Evolutionary conservation across 2,888 invertebrate species (phyloP).

Genomic region (Diaprepes abbreviatus): DNA sequence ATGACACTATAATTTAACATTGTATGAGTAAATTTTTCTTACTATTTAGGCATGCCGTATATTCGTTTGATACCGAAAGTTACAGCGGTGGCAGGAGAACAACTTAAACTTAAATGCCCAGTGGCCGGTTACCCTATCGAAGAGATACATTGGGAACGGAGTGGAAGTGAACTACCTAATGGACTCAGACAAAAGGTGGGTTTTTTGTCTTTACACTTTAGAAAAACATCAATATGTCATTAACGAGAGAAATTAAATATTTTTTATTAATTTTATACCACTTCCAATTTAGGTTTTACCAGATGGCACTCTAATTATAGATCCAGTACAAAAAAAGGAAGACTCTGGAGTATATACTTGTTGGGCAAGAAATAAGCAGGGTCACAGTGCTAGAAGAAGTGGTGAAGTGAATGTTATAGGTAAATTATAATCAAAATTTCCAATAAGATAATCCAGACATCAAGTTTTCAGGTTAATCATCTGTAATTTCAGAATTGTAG

Average conservation of each 20-base stretch:
- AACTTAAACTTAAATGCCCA: slow-evolving; percentile 81
- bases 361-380: slow-evolving; percentile 83
- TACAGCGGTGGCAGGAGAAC: slow-evolving; percentile 85
- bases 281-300: slow-evolving; percentile 73
- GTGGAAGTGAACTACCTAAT: slow-evolving; percentile 81
- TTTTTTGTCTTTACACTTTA: too few species aligned
- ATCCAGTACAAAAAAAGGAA: slow-evolving; percentile 80
- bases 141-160: slow-evolving; percentile 84
- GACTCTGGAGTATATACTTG: slow-evolving; percentile 87
- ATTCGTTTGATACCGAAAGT: slow-evolving; percentile 85
- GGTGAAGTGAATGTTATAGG: slow-evolving; percentile 85
- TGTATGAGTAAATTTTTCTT: slow-evolving; percentile 5
- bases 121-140: slow-evolving; percentile 88
- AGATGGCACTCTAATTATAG: slow-evolving; percentile 82
- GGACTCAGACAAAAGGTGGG: slow-evolving; percentile 80
- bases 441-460: too few species aligned
- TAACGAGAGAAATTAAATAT: too few species aligned
- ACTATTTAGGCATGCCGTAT: slow-evolving; percentile 79
- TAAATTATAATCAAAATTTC: too few species aligned
- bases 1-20: too few species aligned
- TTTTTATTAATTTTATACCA: too few species aligned
- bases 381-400: slow-evolving; percentile 79
- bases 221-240: too few species aligned
- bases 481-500: too few species aligned
- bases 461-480: not conserved